phyloP scores from a whole-genome alignment of 2,113 vertebrate genomes.

The Phalacrocorax brasilianus region DNA sequence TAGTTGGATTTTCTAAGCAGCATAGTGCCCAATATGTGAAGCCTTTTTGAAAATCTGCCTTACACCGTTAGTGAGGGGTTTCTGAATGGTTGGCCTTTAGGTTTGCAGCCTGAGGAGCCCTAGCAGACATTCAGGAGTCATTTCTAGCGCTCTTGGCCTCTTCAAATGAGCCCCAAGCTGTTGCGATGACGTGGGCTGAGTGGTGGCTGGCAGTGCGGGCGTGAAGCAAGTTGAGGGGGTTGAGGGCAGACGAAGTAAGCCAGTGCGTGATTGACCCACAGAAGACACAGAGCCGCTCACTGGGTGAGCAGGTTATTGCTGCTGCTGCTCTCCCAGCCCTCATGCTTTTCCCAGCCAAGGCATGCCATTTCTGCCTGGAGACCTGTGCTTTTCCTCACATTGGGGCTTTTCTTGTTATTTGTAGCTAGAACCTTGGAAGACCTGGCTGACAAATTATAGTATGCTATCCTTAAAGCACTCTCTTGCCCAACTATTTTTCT shows the following conservation, averaged over 20 bases:
- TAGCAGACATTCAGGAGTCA: neutral
- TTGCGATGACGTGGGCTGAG: rapidly evolving
- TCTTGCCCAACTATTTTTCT: neutral
- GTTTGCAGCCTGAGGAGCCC: neutral
- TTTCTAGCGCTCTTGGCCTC: neutral
- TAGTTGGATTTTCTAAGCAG: neutral
- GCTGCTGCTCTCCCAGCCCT: neutral
- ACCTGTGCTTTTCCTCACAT: neutral
- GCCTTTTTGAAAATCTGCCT: neutral
- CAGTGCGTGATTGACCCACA: neutral
- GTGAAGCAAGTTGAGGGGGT: neutral
- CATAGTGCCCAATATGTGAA: neutral
- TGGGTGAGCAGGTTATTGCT: neutral
- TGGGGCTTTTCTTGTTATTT: neutral
- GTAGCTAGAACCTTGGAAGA: neutral
- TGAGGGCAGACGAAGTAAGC: neutral
- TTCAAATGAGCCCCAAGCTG: neutral
- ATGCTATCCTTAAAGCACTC: neutral
- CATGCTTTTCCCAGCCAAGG: neutral
- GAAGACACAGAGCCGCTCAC: neutral
- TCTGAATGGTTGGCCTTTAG: neutral
- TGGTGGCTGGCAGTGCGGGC: neutral
- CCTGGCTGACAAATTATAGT: neutral
- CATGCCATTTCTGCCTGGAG: neutral
- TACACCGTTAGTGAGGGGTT: neutral